phyloP scores from a whole-genome alignment of 92 coral and sea anemone species.

The Porites evermanni region DNA sequence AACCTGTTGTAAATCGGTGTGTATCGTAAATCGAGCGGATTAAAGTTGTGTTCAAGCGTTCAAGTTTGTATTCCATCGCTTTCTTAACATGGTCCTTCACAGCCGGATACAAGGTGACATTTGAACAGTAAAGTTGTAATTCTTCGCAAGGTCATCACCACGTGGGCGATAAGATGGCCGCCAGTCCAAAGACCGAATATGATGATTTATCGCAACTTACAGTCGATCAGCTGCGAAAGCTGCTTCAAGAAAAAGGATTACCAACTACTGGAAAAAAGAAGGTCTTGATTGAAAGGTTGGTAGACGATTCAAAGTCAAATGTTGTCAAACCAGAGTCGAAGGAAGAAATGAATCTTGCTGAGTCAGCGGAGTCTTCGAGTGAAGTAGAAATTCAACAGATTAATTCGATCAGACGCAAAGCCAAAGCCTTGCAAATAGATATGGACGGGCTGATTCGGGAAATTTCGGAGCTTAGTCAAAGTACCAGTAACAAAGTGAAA shows the following conservation, averaged over 20 bases:
- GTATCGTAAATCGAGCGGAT: not conserved
- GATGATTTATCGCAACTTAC: not conserved
- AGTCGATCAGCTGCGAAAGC: not conserved
- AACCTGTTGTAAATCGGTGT: too few relatives aligned
- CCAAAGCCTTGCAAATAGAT: too few relatives aligned
- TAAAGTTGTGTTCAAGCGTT: not conserved
- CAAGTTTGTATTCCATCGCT: not conserved
- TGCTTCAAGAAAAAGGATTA: not conserved
- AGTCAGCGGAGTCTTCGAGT: too few relatives aligned
- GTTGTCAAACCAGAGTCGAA: too few relatives aligned
- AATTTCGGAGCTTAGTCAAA: constrained; percentile 12
- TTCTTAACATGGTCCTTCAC: not conserved
- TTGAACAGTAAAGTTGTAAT: not conserved
- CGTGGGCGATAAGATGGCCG: constrained; percentile 2
- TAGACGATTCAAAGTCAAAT: not conserved
- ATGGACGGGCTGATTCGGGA: not conserved
- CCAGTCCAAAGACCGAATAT: not conserved
- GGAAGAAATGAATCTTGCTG: too few relatives aligned
- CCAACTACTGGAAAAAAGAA: not conserved
- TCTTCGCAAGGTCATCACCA: not conserved
- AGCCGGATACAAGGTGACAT: not conserved
- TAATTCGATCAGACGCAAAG: too few relatives aligned
- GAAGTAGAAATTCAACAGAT: too few relatives aligned
- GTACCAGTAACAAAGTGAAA: constrained; percentile 8
- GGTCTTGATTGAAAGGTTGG: constrained; percentile 1